These are phyloP conservation scores for Nowickia ferox DNA, from an alignment of 2,888 invertebrate genomes.

Conservation along the genomic window DNA sequence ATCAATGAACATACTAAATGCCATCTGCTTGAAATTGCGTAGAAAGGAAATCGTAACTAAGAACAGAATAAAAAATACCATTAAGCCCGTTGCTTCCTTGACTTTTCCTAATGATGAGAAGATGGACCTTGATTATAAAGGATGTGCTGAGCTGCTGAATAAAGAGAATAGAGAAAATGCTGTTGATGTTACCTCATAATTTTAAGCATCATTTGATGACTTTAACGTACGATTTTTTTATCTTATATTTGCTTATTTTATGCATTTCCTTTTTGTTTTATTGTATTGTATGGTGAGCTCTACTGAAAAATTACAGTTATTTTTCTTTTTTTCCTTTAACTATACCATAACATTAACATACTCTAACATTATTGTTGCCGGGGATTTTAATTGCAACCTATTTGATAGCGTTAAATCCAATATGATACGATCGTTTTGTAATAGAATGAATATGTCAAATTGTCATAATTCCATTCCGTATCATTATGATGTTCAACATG, in stretches of 20 bases:
- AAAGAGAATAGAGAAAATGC: not conserved
- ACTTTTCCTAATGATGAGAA: not conserved
- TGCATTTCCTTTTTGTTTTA: not conserved
- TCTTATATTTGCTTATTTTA: not conserved
- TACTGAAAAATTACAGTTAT: not conserved
- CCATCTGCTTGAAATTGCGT: not conserved
- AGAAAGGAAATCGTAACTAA: not conserved
- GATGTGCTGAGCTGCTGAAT: not conserved
- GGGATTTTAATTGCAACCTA: too few species aligned
- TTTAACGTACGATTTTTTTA: not conserved
- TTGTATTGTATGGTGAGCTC: not conserved
- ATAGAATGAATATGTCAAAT: not conserved
- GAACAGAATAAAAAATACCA: not conserved
- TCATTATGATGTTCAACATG: not conserved
- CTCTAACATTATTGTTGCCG: not conserved
- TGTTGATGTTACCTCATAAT: not conserved
- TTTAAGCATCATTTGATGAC: not conserved
- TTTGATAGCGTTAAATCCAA: not conserved
- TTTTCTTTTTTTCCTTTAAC: not conserved
- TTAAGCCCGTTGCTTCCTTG: not conserved
- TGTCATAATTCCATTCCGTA: not conserved
- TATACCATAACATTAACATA: not conserved
- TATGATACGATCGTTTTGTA: not conserved
- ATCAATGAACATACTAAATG: not conserved
- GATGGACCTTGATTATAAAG: not conserved